Conservation (phyloP, 2,888 invertebrate genomes). For the Apodemia mormo region DNA sequence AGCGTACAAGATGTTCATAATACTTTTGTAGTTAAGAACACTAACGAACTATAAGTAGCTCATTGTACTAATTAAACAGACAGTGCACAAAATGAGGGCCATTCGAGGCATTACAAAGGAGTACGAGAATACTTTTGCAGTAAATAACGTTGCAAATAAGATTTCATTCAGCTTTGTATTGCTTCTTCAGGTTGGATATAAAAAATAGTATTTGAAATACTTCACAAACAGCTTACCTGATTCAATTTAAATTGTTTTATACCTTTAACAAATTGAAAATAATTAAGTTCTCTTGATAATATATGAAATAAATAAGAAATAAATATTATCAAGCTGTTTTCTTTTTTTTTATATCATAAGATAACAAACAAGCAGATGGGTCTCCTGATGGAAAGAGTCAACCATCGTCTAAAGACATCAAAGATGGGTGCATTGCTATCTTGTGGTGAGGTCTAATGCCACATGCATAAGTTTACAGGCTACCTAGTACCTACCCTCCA, state of each 20-base stretch:
- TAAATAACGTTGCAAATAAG: slow-evolving; percentile 65
- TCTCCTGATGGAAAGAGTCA: too few species aligned
- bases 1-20: slow-evolving; percentile 28
- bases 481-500: too few species aligned
- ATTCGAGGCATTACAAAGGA: slow-evolving; percentile 47
- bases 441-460: too few species aligned
- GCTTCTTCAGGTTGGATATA: slow-evolving; percentile 32
- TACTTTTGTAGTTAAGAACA: slow-evolving; percentile 41
- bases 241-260: slow-evolving; percentile 5
- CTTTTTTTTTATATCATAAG: too few species aligned
- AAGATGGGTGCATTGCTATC: too few species aligned
- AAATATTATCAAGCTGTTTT: too few species aligned
- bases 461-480: too few species aligned
- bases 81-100: slow-evolving; percentile 46
- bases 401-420: too few species aligned
- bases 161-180: slow-evolving; percentile 49
- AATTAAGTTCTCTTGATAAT: too few species aligned
- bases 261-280: background rate
- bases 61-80: slow-evolving; percentile 73
- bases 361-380: too few species aligned
- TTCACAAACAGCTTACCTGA: slow-evolving; percentile 25
- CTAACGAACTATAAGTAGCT: slow-evolving; percentile 63
- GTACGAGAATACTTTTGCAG: slow-evolving; percentile 50
- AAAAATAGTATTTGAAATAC: slow-evolving; percentile 40
- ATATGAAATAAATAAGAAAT: too few species aligned